phyloP scores from a whole-genome alignment of 92 coral and sea anemone species.

The Epizoanthus scotinus region DNA sequence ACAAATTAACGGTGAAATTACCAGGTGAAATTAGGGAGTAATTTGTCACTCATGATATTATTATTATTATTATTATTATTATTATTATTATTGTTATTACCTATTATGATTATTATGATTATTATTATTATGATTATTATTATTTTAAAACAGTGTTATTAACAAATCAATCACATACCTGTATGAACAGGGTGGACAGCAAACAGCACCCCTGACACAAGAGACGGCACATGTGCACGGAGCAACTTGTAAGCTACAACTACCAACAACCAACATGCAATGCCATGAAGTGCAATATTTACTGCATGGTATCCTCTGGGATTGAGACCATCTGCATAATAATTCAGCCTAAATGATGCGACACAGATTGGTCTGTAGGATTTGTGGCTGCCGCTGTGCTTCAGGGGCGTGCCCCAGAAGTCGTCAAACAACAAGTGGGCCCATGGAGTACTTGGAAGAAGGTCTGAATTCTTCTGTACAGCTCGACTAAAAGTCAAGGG shows the following conservation, averaged over 20 bases:
- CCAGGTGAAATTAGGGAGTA: no score
- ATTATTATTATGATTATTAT: no score
- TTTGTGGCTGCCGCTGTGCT: constrained; percentile 98
- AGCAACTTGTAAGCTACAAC: constrained; percentile 64
- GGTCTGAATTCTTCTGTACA: constrained; percentile 87
- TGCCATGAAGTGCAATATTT: constrained; percentile 79
- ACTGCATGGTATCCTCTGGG: constrained; percentile 90
- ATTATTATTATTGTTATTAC: no score
- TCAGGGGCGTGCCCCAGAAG: constrained; percentile 99
- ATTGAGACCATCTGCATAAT: constrained; percentile 73
- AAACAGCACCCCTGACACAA: constrained; percentile 83
- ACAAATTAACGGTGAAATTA: no score
- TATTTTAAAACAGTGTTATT: no score
- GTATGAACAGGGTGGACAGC: constrained; percentile 97
- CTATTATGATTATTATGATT: no score
- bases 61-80: no score
- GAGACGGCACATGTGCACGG: constrained; percentile 66
- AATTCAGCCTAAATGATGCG: constrained; percentile 91
- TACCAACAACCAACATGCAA: constrained; percentile 79
- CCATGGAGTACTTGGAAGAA: constrained; percentile 90
- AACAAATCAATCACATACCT: constrained; percentile 50
- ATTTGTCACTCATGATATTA: no score
- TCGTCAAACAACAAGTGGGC: constrained; percentile 80
- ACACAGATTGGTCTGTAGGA: constrained; percentile 98
- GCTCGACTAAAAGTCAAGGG: constrained; percentile 79